Conservation (phyloP, 2,888 invertebrate genomes). For the Parelbella ahira region DNA sequence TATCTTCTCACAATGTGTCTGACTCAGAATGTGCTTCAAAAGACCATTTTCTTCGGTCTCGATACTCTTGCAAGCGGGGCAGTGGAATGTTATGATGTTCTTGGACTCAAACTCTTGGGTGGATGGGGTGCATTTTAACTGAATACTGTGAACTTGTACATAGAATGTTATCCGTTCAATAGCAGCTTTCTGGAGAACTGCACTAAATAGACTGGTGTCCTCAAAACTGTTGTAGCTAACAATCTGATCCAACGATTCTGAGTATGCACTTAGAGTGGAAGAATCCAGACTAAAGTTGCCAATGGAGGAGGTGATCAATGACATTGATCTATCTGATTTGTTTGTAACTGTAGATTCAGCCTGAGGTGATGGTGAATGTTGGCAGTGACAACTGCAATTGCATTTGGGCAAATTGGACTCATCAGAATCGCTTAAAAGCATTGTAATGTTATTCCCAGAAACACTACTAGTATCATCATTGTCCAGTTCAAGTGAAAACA, state of each 20-base stretch:
- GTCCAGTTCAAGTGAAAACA: slow-evolving; percentile 41
- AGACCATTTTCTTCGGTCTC: slow-evolving; percentile 58
- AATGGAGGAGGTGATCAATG: slow-evolving; percentile 63
- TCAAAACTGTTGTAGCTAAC: slow-evolving; percentile 69
- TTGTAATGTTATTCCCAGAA: slow-evolving; percentile 12
- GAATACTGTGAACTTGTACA: slow-evolving; percentile 67
- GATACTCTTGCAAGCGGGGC: slow-evolving; percentile 52
- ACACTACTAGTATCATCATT: slow-evolving; percentile 23
- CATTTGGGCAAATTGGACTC: slow-evolving; percentile 38
- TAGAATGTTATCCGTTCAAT: slow-evolving; percentile 70
- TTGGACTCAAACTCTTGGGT: slow-evolving; percentile 43
- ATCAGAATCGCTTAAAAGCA: slow-evolving; percentile 29
- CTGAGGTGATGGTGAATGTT: slow-evolving; percentile 36
- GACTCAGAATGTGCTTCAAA: slow-evolving; percentile 57
- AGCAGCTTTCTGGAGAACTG: slow-evolving; percentile 58
- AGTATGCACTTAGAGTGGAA: slow-evolving; percentile 62
- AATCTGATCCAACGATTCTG: slow-evolving; percentile 63
- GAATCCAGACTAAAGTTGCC: slow-evolving; percentile 67
- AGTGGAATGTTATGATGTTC: slow-evolving; percentile 51
- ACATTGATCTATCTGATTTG: slow-evolving; percentile 45
- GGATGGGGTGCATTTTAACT: slow-evolving; percentile 49
- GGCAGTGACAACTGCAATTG: slow-evolving; percentile 49
- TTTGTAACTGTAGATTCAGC: slow-evolving; percentile 51
- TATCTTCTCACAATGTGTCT: slow-evolving; percentile 62
- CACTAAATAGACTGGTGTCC: slow-evolving; percentile 52